Evolutionary conservation across 2,797 vertebrate species (phyloP), one percentile per base, ranked within the genome.

Genomic region (Phylloscopus collybita): DNA sequence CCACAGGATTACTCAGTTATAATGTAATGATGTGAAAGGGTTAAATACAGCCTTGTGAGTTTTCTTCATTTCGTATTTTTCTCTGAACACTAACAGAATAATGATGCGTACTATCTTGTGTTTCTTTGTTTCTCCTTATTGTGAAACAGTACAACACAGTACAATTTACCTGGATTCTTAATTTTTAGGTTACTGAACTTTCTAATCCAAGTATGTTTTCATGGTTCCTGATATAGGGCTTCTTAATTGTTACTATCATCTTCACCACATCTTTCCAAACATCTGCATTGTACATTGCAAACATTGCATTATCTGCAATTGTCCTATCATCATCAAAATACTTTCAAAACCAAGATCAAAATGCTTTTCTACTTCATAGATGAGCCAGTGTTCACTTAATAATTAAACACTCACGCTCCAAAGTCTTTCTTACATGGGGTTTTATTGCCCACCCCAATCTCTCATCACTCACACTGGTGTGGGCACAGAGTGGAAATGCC

Each of bases 391-490:
- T 64, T 91, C 80, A 42, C 25, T 56, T 83, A 60, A 57, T 44
- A 49, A 71, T 60, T 47, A 84, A 90, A 69, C n/a, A 26, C 9
- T 61, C 51, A 42, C 1, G 10, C 22, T 73, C 25, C 27, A 67
- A 87, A 74, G 54, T 50, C 49, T 64, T 66, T 50, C 49, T 64
- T 69, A 49, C 11, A 25, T 0, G 7, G 23, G 0, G 0, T 71
- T 92, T 85, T 85, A 62, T 50, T 0, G 0, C 30, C 16, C 17
- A 16, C 27, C 11, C 13, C 38, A 36, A 13, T 3, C 30, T 65
- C 73, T 80, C 71, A 57, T 50, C 75, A 61, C 34, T 60, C 16
- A 70, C 56, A 32, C 1, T 0, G 1, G 3, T 22, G 36, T 5
- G 54, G 26, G 47, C 36, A 59, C 19, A 69, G 53, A 11, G 17